phyloP scores from a whole-genome alignment of 2,797 vertebrate genomes.

The Gymnothorax reevesii region DNA sequence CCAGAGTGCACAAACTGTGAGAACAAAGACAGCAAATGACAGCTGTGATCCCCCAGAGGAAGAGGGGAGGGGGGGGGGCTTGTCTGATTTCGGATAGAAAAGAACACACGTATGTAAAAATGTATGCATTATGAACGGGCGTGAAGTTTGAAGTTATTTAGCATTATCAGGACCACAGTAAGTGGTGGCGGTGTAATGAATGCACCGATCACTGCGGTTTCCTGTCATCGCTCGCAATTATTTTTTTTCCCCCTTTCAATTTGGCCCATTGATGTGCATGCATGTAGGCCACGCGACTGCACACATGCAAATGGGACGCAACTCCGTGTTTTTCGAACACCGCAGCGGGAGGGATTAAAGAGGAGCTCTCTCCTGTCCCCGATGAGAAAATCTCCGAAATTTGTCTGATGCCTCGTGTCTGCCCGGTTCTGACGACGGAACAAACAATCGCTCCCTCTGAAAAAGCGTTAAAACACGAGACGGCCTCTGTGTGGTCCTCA shows the following conservation, averaged over 20 bases:
- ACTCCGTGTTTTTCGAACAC: constrained; percentile 73
- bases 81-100: constrained; percentile 55
- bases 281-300: constrained; percentile 63
- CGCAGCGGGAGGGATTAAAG: constrained; percentile 57
- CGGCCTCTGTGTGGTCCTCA: constrained; percentile 59
- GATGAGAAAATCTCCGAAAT: constrained; percentile 38
- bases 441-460: constrained; percentile 73
- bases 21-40: constrained; percentile 40
- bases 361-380: not conserved
- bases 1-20: constrained; percentile 8
- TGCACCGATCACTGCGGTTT: constrained; percentile 51
- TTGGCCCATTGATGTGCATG: constrained; percentile 66
- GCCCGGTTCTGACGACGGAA: constrained; percentile 58
- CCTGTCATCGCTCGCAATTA: constrained; percentile 66
- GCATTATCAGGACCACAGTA: constrained; percentile 59
- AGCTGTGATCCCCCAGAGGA: constrained; percentile 60
- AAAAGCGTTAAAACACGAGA: constrained; percentile 71
- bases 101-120: constrained; percentile 33
- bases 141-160: constrained; percentile 42
- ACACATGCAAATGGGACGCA: constrained; percentile 69
- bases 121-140: constrained; percentile 53
- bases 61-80: not conserved
- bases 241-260: constrained; percentile 43
- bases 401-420: constrained; percentile 15
- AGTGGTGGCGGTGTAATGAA: constrained; percentile 53